A percentile compares a stretch with the other conserved stretches of the same genome.
phyloP scores from a whole-genome alignment of 2,888 invertebrate genomes.

The Linyphia triangularis region DNA sequence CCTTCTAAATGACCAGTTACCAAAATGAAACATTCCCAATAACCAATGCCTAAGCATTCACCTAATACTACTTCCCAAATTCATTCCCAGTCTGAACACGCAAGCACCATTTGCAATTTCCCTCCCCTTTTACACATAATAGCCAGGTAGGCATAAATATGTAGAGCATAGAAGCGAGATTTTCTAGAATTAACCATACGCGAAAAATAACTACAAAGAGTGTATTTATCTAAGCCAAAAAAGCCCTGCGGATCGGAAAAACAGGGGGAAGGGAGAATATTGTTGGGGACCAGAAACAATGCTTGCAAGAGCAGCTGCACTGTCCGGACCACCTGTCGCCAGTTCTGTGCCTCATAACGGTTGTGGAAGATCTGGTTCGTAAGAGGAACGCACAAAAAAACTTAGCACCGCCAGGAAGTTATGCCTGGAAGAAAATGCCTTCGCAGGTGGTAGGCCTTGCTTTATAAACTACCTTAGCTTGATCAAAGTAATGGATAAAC shows the following conservation, averaged over 20 bases:
- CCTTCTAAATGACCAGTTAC: too few relatives aligned
- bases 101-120: background rate
- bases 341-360: constrained; percentile 35
- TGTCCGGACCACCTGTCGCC: constrained; percentile 22
- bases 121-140: background rate
- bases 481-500: background rate
- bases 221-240: constrained; percentile 18
- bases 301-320: constrained; percentile 35
- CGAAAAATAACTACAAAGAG: constrained; percentile 3
- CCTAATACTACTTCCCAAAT: too few relatives aligned
- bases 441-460: background rate
- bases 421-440: constrained; percentile 7
- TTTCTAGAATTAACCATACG: background rate
- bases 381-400: background rate
- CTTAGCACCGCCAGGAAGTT: background rate
- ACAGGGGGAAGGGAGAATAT: constrained; percentile 14
- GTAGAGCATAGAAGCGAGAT: background rate
- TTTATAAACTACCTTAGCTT: background rate
- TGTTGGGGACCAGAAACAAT: constrained; percentile 53
- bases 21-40: too few relatives aligned
- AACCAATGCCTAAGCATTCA: too few relatives aligned
- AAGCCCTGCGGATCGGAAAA: background rate
- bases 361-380: constrained; percentile 9
- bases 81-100: too few relatives aligned
- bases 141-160: background rate